Evolutionary conservation across 1,140 invertebrate genomes (phyloP), one percentile per base, ranked within the genome.

Genomic region (Lordiphosa clarofinis): DNA sequence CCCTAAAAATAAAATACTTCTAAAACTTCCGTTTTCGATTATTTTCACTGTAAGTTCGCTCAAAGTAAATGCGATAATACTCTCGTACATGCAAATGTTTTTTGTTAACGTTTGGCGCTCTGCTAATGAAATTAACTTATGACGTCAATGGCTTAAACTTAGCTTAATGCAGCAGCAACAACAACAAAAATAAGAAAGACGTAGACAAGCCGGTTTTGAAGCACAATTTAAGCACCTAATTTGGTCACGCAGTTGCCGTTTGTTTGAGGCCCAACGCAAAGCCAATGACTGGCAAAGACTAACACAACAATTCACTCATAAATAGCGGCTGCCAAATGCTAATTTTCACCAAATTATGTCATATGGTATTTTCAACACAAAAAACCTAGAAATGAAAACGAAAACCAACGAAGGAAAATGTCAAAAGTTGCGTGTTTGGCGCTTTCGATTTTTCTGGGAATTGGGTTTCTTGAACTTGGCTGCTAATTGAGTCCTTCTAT

Each of bases 401-500:
- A 42, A 28, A 61, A 61, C 35, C 24, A 54, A 59, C 19, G 36
- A 40, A 40, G 37, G 54, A 64, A 73, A 79, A 79, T 79, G 78
- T 68, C 70, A 74, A 76, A 73, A 47, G 72, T 76, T 69, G 78
- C 78, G 78, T 82, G 76, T 64, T 72, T 72, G 64, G 63, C 58
- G 73, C 68, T 84, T 82, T 82, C 78, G 72, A 70, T 70, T 70
- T 66, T 62, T 67, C 59, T 38, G 43, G 65, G 59, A 69, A 49
- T 21, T 43, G 48, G 35, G 64, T 60, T 61, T 55, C 21, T 60
- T 69, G 65, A 68, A 49, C 65, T 52, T 36, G 10, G 28, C 44
- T 46, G 38, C 38, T 67, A 84, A 84, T 82, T 84, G 50, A 82
- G 76, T 60, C 28, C 28, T 31, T 31, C 28, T 31, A 31, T 31